Base-by-base conservation (phyloP, 2,888 invertebrate genomes). In the Thyatira batis region DNA sequence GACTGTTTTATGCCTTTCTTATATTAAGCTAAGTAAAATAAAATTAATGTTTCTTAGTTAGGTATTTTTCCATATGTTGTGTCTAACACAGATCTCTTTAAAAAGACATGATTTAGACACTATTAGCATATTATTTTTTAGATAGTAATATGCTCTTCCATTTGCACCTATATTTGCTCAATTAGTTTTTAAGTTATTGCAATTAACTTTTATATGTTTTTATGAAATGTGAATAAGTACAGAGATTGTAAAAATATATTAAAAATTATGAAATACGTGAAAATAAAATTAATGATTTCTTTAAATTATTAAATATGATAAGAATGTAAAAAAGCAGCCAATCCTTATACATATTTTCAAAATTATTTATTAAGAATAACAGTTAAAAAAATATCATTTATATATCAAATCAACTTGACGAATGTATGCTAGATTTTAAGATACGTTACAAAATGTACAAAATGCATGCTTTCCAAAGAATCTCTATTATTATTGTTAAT, bases 381-480 rank as follows among this genome's bases (percentile, higher is more conserved):
- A 13, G 4, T 13, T 5, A 33, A 13, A 33, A 33, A 5, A 13
- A 13, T 5, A 13, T 0, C 13, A n/a, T n/a, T 13, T 13, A 39
- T 39, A 4, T 8, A 39, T 17, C 39, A 6, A 13, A n/a, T 5
- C 3, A 33, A 3, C 13, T 6, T 8, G 4, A 39, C n/a, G 39
- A 39, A 39, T 17, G 39, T 39, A 39, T 39, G 39, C 39, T 39
- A 17, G 2, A 5, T 39, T 39, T 20, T 27, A 48, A 20, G 27
- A 48, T 48, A 27, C 17, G 13, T 27, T 48, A 27, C 53, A 51
- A 57, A 63, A 75, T 87, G 87, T 86, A 86, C 85, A 87, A 88
- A 39, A 85, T 74, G 77, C 77, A 84, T 85, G 91, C 91, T 92
- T 92, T 92, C 91, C 91, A 88, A 88, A 80, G 91, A 89, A 91